Evolutionary conservation across 2,797 vertebrate species (phyloP).

Genomic region (Takifugu ocellatus): DNA sequence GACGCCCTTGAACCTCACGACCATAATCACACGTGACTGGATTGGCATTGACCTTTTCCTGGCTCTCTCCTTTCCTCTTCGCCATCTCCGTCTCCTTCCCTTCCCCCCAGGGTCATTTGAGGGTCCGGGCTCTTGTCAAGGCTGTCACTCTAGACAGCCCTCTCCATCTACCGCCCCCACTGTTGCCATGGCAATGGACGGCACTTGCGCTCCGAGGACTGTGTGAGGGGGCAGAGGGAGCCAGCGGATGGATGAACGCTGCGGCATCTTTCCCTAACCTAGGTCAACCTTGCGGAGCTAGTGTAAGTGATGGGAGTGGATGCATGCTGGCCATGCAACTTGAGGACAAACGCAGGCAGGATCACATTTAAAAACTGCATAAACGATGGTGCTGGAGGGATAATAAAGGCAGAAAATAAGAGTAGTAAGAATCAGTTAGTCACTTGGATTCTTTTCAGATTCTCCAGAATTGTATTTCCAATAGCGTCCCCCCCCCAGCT

Average conservation of each 20-base stretch:
- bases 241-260: slow-evolving; percentile 61
- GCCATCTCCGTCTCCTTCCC: slow-evolving; percentile 36
- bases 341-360: slow-evolving; percentile 39
- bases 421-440: slow-evolving; percentile 9
- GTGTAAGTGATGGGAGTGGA: slow-evolving; percentile 58
- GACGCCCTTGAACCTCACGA: slow-evolving; percentile 69
- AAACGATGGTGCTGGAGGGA: slow-evolving; percentile 14
- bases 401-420: slow-evolving; percentile 36
- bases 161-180: slow-evolving; percentile 72
- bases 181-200: slow-evolving; percentile 73
- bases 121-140: slow-evolving; percentile 78
- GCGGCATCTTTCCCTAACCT: slow-evolving; percentile 72
- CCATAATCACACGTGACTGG: slow-evolving; percentile 68
- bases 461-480: slow-evolving; percentile 13
- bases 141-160: slow-evolving; percentile 76
- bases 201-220: slow-evolving; percentile 64
- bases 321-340: slow-evolving; percentile 40
- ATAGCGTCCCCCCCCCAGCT: neutral
- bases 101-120: slow-evolving; percentile 66
- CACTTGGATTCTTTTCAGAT: slow-evolving; percentile 9
- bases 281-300: slow-evolving; percentile 66
- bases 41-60: slow-evolving; percentile 62
- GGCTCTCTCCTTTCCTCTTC: slow-evolving; percentile 41
- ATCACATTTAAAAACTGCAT: slow-evolving; percentile 25
- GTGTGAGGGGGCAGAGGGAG: slow-evolving; percentile 68